These are phyloP conservation scores for Tubulanus polymorphus DNA, from an alignment of 2,888 invertebrate species.

Conservation along the genomic window DNA sequence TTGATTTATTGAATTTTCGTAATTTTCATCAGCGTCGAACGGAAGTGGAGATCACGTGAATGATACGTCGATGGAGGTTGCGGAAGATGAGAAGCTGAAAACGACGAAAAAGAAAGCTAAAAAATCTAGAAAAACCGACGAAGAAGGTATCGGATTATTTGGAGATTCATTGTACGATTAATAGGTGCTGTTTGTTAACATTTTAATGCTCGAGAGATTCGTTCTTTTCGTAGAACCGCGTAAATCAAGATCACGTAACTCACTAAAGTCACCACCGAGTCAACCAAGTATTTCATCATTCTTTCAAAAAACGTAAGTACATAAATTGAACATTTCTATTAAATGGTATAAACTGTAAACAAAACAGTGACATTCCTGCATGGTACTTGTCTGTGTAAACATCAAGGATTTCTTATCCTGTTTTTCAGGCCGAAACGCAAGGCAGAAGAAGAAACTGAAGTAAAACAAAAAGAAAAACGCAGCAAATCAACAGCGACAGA, in stretches of 20 bases:
- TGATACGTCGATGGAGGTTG: constrained; percentile 3
- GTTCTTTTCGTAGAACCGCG: too few relatives aligned
- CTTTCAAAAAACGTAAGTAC: neutral
- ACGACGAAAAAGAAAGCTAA: constrained; percentile 10
- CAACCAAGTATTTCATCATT: neutral
- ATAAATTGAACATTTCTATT: too few relatives aligned
- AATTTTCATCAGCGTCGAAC: too few relatives aligned
- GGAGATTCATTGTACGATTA: too few relatives aligned
- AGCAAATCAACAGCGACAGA: neutral
- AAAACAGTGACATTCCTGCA: neutral
- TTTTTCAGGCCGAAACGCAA: neutral
- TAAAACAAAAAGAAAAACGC: constrained; percentile 4
- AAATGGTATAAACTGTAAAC: neutral
- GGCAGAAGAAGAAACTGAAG: constrained; percentile 1
- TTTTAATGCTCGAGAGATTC: too few relatives aligned
- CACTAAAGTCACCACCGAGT: neutral
- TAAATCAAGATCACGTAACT: too few relatives aligned
- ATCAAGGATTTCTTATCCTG: neutral
- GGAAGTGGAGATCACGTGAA: too few relatives aligned
- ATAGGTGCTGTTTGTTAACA: too few relatives aligned
- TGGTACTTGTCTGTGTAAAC: neutral
- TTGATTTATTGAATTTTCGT: too few relatives aligned
- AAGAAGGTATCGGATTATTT: too few relatives aligned
- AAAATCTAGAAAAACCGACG: constrained; percentile 1
- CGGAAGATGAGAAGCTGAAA: constrained; percentile 12